These are phyloP conservation scores for Andrena cerasifolii DNA, from an alignment of 1,140 invertebrate species.

Conservation along the genomic window DNA sequence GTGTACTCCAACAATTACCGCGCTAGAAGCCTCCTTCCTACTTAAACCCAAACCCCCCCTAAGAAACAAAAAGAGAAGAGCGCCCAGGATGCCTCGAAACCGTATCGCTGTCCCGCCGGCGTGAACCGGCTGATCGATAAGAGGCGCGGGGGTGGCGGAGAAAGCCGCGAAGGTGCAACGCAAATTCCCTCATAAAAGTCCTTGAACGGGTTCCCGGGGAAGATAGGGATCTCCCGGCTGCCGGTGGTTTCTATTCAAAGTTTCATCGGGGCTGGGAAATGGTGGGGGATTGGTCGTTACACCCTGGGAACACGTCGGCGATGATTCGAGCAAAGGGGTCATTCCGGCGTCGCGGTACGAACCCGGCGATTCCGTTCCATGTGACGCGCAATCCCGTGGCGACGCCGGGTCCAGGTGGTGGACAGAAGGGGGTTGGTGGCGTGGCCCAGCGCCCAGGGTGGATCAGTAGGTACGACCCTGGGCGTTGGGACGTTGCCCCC, in stretches of 20 bases:
- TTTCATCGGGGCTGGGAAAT: too few species aligned
- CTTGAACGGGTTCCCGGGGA: not conserved
- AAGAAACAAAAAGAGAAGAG: not conserved
- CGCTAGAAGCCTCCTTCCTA: too few species aligned
- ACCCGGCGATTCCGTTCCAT: conserved; percentile 23
- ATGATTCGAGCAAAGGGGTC: too few species aligned
- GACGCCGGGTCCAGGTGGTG: conserved; percentile 43
- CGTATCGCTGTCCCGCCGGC: conserved; percentile 25
- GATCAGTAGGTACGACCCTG: conserved; percentile 78
- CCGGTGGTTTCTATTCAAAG: not conserved
- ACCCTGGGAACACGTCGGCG: too few species aligned
- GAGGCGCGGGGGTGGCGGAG: conserved; percentile 13
- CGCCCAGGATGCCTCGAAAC: conserved; percentile 8
- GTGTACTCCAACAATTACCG: too few species aligned
- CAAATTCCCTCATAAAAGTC: conserved; percentile 45
- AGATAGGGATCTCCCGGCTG: not conserved
- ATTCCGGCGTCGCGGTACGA: not conserved
- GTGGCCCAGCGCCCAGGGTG: conserved; percentile 60
- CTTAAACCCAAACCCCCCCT: not conserved
- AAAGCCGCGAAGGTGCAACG: conserved; percentile 38
- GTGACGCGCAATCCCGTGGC: conserved; percentile 39
- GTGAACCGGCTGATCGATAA: conserved; percentile 41
- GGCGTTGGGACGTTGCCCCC: conserved; percentile 80
- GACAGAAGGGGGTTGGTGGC: conserved; percentile 59
- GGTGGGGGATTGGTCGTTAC: too few species aligned